Evolutionary conservation across 1,140 invertebrate species (phyloP).

Genomic region (Radopholus similis): DNA sequence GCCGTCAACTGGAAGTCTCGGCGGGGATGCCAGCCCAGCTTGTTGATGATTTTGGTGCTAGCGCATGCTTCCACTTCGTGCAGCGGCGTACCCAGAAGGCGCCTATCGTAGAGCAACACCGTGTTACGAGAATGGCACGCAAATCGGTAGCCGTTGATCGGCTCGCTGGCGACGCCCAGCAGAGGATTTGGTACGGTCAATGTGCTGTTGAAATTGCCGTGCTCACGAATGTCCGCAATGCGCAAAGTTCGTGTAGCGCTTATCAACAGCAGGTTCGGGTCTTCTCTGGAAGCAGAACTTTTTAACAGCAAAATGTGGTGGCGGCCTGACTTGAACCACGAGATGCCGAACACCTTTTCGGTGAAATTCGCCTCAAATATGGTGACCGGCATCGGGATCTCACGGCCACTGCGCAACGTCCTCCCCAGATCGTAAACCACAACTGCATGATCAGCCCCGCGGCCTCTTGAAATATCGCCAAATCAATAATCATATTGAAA

Average conservation of each 20-base stretch:
- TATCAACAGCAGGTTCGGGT: conserved; percentile 17
- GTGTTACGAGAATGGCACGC: conserved; percentile 25
- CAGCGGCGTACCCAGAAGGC: conserved; percentile 10
- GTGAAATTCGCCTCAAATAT: conserved; percentile 29
- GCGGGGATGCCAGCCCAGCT: conserved; percentile 12
- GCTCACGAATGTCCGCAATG: conserved; percentile 29
- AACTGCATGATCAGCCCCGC: conserved; percentile 17
- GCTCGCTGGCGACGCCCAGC: conserved; percentile 20
- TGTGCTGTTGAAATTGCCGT: conserved; percentile 17
- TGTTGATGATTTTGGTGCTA: conserved; percentile 17
- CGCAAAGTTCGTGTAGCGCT: conserved; percentile 11
- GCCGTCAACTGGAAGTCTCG: conserved; percentile 16
- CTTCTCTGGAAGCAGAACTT: conserved; percentile 17
- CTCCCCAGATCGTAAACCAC: conserved; percentile 24
- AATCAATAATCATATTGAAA: no score
- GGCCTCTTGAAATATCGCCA: conserved; percentile 12
- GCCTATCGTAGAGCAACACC: conserved; percentile 24
- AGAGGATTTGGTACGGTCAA: conserved; percentile 8
- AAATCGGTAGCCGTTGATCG: conserved; percentile 20
- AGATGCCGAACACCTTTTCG: conserved; percentile 22
- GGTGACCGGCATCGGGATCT: background rate
- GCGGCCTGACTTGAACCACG: conserved; percentile 21
- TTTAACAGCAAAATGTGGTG: background rate
- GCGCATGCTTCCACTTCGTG: conserved; percentile 20
- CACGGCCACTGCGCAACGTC: background rate